Percentiles rank a stretch among this genome's conserved stretches.
phyloP scores from a whole-genome alignment of 2,113 vertebrate genomes.

The pig (Sus scrofa) region DNA sequence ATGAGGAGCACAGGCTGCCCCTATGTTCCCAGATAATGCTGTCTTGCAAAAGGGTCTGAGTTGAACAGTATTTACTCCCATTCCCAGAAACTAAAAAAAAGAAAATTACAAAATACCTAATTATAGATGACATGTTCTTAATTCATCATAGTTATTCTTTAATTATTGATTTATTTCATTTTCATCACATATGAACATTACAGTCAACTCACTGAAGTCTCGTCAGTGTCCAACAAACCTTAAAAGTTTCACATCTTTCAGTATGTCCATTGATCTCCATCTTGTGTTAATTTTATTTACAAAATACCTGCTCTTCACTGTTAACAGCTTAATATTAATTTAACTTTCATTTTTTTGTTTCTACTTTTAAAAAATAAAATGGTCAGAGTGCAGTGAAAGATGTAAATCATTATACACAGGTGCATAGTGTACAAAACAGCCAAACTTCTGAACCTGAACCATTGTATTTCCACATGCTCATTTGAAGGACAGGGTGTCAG shows the following conservation, averaged over 20 bases:
- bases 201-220: neutral
- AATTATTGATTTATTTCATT: neutral
- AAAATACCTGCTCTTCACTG: neutral
- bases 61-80: neutral
- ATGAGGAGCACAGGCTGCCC: neutral
- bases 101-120: neutral
- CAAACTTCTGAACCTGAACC: neutral
- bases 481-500: neutral
- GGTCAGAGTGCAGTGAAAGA: neutral
- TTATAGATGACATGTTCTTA: neutral
- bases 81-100: neutral
- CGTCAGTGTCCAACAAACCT: neutral
- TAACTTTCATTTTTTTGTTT: constrained; percentile 33
- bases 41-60: neutral
- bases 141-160: neutral
- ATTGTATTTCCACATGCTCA: neutral
- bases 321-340: constrained; percentile 36
- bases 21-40: neutral
- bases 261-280: neutral
- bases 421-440: neutral
- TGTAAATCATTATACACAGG: neutral
- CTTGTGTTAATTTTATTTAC: constrained; percentile 9
- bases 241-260: constrained; percentile 1
- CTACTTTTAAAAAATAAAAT: neutral
- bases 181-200: constrained; percentile 30